Percentiles rank a stretch among this genome's conserved stretches.
phyloP scores from a whole-genome alignment of 2,888 invertebrate genomes.

The Alentia gelatinosa region DNA sequence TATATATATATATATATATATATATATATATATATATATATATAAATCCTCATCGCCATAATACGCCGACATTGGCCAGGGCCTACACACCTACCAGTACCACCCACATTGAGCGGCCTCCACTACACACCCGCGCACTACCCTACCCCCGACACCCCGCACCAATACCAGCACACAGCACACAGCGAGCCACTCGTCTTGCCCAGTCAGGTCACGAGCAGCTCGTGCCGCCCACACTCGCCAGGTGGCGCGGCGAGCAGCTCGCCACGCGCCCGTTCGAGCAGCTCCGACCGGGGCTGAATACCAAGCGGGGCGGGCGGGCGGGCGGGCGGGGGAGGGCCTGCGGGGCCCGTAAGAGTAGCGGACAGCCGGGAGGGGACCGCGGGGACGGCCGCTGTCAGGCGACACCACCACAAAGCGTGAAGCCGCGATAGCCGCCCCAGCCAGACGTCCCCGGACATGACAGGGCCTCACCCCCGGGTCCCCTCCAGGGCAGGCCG shows the following conservation, averaged over 20 bases:
- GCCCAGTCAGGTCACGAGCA: not conserved
- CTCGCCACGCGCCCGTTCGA: not conserved
- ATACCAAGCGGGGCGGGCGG: not conserved
- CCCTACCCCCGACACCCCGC: not conserved
- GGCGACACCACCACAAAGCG: not conserved
- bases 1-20: not conserved
- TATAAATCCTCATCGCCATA: not conserved
- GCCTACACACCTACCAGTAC: too few relatives aligned
- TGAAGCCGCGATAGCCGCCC: not conserved
- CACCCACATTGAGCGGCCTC: too few relatives aligned
- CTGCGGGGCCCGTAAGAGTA: too few relatives aligned
- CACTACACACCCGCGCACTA: too few relatives aligned
- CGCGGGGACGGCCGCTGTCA: not conserved
- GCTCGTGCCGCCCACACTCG: not conserved
- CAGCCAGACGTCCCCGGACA: not conserved
- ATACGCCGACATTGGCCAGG: too few relatives aligned
- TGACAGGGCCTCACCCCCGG: not conserved
- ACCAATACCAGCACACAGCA: not conserved
- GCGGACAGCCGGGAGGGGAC: too few relatives aligned
- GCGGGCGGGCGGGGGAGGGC: not conserved
- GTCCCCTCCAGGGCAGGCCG: not conserved
- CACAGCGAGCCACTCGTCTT: not conserved
- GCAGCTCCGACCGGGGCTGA: not conserved
- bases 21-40: not conserved
- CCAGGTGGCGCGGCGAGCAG: slow-evolving; percentile 10